These are phyloP conservation scores for Oscheius myriophilus DNA, from an alignment of 2,888 invertebrate species.

Conservation along the genomic window DNA sequence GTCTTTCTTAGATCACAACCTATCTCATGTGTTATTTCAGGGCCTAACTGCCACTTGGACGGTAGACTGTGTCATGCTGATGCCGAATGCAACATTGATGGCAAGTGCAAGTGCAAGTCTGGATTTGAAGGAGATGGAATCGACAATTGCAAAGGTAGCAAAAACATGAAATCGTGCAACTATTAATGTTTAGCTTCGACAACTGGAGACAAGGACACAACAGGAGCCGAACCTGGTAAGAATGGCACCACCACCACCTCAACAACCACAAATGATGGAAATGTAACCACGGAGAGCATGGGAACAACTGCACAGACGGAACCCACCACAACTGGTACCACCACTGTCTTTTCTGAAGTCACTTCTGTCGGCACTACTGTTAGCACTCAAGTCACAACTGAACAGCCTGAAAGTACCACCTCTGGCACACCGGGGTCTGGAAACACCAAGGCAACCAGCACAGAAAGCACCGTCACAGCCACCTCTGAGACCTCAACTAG, in stretches of 20 bases:
- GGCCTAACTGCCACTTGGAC: constrained; percentile 49
- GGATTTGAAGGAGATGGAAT: constrained; percentile 60
- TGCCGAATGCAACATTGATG: constrained; percentile 51
- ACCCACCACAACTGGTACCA: constrained; percentile 8
- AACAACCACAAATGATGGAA: constrained; percentile 1
- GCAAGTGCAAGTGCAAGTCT: constrained; percentile 48
- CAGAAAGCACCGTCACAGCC: constrained; percentile 3
- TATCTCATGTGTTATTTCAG: constrained; percentile 27
- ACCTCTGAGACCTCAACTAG: not conserved
- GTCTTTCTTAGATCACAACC: not conserved
- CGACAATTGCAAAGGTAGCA: constrained; percentile 36
- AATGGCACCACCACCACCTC: constrained; percentile 13
- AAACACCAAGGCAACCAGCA: constrained; percentile 2
- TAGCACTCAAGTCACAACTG: not conserved
- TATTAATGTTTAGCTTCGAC: too few relatives aligned
- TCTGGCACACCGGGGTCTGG: not conserved
- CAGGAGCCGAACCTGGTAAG: constrained; percentile 3
- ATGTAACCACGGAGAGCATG: not conserved
- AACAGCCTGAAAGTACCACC: not conserved
- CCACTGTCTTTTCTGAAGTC: not conserved
- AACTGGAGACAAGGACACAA: not conserved
- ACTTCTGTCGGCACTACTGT: not conserved
- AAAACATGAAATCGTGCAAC: not conserved
- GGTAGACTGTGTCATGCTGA: constrained; percentile 52
- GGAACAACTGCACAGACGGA: constrained; percentile 3